Conservation (phyloP, 2,113 vertebrate species). For the Festucalex cinctus region DNA sequence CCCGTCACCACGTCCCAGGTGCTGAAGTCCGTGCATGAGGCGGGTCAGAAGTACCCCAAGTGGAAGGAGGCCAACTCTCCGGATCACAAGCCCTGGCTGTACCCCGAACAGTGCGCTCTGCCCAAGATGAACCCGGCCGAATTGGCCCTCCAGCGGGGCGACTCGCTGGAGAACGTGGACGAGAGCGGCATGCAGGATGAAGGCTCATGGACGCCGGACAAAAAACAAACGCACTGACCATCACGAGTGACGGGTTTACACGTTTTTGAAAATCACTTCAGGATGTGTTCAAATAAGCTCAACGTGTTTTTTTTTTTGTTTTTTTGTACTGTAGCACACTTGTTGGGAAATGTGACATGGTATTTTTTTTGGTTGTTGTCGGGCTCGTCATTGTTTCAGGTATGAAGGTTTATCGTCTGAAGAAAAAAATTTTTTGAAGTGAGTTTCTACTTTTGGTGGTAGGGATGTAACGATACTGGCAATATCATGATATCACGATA, state of each 20-base stretch:
- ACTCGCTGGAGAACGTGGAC: slow-evolving; percentile 77
- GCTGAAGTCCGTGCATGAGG: slow-evolving; percentile 71
- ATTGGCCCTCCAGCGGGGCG: slow-evolving; percentile 71
- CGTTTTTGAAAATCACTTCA: slow-evolving; percentile 13
- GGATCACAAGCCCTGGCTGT: slow-evolving; percentile 72
- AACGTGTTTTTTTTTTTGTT: slow-evolving; percentile 11
- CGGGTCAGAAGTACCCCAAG: slow-evolving; percentile 64
- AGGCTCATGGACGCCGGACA: slow-evolving; percentile 58
- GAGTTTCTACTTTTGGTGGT: too few relatives aligned
- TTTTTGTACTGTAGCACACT: slow-evolving; percentile 12
- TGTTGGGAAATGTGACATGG: slow-evolving; percentile 5
- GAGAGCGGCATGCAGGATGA: slow-evolving; percentile 62
- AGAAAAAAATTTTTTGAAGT: not conserved
- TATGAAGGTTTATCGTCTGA: not conserved
- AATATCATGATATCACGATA: too few relatives aligned
- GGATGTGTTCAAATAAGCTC: slow-evolving; percentile 25
- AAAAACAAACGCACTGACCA: not conserved
- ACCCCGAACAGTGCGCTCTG: slow-evolving; percentile 73
- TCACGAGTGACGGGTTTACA: not conserved
- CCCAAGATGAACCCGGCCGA: slow-evolving; percentile 68
- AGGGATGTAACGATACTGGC: too few relatives aligned
- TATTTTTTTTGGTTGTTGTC: not conserved
- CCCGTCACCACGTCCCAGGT: slow-evolving; percentile 51
- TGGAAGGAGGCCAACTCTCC: slow-evolving; percentile 73
- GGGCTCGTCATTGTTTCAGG: not conserved